Evolutionary conservation across 2,113 vertebrate species (phyloP).

Genomic region (Colinus virginianus): DNA sequence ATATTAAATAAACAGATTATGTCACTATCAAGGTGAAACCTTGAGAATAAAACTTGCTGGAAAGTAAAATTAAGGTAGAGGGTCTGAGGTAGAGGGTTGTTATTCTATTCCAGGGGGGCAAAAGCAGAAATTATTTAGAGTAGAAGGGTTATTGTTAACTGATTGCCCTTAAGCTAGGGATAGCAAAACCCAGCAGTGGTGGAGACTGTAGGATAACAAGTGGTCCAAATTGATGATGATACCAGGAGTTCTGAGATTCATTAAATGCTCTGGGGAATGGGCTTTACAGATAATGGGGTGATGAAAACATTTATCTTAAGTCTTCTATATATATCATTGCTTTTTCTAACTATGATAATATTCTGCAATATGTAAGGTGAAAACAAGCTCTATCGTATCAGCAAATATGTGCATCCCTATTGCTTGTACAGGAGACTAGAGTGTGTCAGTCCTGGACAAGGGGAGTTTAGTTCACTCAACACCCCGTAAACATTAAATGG

Average conservation of each 20-base stretch:
- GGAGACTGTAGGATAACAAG: neutral
- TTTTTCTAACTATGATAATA: neutral
- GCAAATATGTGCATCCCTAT: neutral
- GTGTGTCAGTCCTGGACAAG: neutral
- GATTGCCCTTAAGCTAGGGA: neutral
- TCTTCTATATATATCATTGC: rapidly evolving
- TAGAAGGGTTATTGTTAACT: neutral
- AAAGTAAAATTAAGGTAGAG: neutral
- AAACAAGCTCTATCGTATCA: neutral
- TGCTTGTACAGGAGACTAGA: neutral
- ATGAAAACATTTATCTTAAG: neutral
- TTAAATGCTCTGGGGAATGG: neutral
- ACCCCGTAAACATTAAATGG: neutral
- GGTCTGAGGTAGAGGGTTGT: neutral
- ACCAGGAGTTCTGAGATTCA: neutral
- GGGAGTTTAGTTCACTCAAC: neutral
- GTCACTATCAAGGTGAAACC: neutral
- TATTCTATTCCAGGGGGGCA: rapidly evolving
- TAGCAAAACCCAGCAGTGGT: neutral
- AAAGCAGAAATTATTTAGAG: neutral
- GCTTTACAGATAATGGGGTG: rapidly evolving
- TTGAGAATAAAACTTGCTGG: neutral
- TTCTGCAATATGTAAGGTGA: neutral
- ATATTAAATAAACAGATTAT: rapidly evolving
- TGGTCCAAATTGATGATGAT: neutral